Percentiles rank a stretch among this genome's conserved stretches.
These are phyloP conservation scores for Jaculus jaculus DNA, from an alignment of 2,113 vertebrate species.

Conservation along the genomic window DNA sequence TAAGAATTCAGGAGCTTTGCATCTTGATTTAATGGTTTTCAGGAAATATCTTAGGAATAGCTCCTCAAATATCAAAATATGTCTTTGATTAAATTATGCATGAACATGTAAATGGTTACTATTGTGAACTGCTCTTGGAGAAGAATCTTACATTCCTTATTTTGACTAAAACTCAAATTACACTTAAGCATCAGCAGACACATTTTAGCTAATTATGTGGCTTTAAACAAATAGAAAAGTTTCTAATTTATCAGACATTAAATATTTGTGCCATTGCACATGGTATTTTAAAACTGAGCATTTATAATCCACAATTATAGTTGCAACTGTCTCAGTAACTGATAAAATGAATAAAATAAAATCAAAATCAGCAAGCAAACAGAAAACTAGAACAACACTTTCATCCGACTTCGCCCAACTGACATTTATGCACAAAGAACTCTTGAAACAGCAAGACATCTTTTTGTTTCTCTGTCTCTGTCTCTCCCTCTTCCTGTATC, in stretches of 20 bases:
- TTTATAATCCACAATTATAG: slow-evolving; percentile 5
- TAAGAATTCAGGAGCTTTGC: neutral
- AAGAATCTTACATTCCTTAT: slow-evolving; percentile 9
- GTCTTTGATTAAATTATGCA: slow-evolving; percentile 45
- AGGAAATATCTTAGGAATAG: neutral
- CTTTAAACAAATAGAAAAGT: slow-evolving; percentile 46
- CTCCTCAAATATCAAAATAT: slow-evolving; percentile 23
- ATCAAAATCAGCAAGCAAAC: neutral
- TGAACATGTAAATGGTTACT: neutral
- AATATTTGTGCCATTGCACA: neutral
- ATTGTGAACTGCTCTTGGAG: neutral
- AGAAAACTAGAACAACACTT: neutral
- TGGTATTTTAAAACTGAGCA: neutral
- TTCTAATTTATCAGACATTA: slow-evolving; percentile 54
- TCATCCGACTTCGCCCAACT: neutral
- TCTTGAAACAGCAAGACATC: accelerated
- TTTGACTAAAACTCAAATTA: slow-evolving; percentile 52
- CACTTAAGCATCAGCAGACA: slow-evolving; percentile 35
- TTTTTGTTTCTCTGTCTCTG: neutral
- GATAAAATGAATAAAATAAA: neutral
- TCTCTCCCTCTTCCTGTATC: neutral
- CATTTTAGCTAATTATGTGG: slow-evolving; percentile 47
- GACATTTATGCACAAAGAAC: neutral
- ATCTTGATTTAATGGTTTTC: slow-evolving; percentile 18
- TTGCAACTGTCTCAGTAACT: neutral